A percentile compares a stretch with the other conserved stretches of the same genome.
Evolutionary conservation across 2,113 vertebrate genomes (phyloP).

Genomic region (Phoenicopterus ruber): DNA sequence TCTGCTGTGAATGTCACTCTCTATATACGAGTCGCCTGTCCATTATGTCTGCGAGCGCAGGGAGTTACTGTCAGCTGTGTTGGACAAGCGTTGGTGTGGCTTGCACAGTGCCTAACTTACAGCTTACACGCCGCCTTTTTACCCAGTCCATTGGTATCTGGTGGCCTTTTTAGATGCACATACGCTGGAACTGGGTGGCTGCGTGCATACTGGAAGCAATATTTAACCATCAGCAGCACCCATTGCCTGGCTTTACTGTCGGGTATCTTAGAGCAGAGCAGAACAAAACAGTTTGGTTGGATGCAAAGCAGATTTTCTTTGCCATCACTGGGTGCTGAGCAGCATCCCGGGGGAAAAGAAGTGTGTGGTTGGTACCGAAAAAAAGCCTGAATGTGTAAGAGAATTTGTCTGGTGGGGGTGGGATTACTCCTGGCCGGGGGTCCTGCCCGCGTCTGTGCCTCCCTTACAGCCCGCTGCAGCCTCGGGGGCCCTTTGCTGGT

Average conservation of each 20-base stretch:
- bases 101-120: background rate
- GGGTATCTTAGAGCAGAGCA: background rate
- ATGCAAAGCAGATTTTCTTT: background rate
- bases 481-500: background rate
- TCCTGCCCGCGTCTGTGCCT: background rate
- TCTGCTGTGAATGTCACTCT: background rate
- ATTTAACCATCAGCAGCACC: background rate
- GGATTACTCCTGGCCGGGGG: background rate
- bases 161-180: background rate
- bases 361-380: background rate
- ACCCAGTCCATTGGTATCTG: fast-evolving
- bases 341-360: background rate
- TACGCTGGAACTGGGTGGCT: background rate
- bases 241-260: fast-evolving
- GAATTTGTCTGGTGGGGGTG: background rate
- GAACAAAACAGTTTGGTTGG: background rate
- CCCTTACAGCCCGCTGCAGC: background rate
- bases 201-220: background rate
- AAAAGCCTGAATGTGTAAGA: background rate
- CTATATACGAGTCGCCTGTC: background rate
- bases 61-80: background rate
- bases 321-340: background rate
- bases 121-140: background rate
- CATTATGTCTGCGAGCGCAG: background rate
- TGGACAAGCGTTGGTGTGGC: background rate